Percentiles rank a stretch among this genome's conserved stretches.
Evolutionary conservation across 2,888 invertebrate species (phyloP).

Genomic region (Clitarchus hookeri): DNA sequence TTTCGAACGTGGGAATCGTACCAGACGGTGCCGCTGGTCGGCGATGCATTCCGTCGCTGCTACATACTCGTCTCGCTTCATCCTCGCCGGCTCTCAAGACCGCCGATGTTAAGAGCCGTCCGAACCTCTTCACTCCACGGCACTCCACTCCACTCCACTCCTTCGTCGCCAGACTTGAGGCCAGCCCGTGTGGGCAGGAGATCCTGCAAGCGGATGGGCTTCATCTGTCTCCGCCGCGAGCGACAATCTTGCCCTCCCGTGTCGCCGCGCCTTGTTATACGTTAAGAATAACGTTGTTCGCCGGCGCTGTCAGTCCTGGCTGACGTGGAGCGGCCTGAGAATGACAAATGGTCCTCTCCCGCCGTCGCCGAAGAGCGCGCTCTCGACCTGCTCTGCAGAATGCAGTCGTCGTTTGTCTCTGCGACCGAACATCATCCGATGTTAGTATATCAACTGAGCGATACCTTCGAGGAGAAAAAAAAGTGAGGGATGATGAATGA

Average conservation of each 20-base stretch:
- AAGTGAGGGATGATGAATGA: neutral
- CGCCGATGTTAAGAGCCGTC: no score
- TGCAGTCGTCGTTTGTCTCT: neutral
- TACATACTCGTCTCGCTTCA: no score
- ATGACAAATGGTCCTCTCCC: neutral
- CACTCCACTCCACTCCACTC: no score
- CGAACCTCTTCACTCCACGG: no score
- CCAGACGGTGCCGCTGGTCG: no score
- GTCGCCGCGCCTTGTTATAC: neutral
- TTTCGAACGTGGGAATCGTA: no score
- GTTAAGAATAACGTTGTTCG: neutral
- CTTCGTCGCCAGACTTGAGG: no score
- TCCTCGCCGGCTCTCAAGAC: no score
- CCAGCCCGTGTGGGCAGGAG: no score
- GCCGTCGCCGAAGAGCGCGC: neutral
- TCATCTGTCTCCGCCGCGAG: no score
- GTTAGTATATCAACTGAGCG: neutral
- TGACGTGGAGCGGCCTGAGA: neutral
- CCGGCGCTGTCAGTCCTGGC: neutral
- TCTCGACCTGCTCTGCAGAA: neutral
- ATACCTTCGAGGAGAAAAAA: neutral
- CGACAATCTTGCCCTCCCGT: neutral
- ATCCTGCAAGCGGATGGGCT: no score
- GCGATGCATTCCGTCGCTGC: no score
- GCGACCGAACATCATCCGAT: neutral